These are phyloP conservation scores for Scomber colias DNA, from an alignment of 2,113 vertebrate genomes.

Conservation along the genomic window DNA sequence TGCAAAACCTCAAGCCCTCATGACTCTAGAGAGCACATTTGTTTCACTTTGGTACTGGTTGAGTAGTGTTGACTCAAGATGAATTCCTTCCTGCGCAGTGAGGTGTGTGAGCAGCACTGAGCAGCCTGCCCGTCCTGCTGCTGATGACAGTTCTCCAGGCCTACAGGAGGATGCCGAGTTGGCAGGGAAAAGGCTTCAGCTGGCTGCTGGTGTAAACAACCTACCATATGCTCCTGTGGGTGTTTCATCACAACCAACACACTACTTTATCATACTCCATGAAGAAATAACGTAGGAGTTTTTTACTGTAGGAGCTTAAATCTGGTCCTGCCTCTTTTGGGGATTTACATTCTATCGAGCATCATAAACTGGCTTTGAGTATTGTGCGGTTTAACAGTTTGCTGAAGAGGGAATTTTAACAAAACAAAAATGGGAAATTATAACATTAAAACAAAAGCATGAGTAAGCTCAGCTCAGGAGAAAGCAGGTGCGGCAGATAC, in stretches of 20 bases:
- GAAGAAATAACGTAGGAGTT: slow-evolving; percentile 18
- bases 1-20: slow-evolving; percentile 34
- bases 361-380: slow-evolving; percentile 7
- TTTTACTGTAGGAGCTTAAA: slow-evolving; percentile 25
- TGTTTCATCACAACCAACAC: slow-evolving; percentile 44
- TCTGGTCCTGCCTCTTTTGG: slow-evolving; percentile 1
- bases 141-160: slow-evolving; percentile 63
- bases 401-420: slow-evolving; percentile 27
- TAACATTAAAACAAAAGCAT: slow-evolving; percentile 40
- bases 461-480: neutral
- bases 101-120: slow-evolving; percentile 55
- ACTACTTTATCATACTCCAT: slow-evolving; percentile 12
- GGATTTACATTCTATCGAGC: slow-evolving; percentile 37
- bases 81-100: slow-evolving; percentile 41
- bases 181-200: slow-evolving; percentile 63
- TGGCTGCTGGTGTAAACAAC: slow-evolving; percentile 73
- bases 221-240: slow-evolving; percentile 76
- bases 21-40: slow-evolving; percentile 25
- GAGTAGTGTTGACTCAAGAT: slow-evolving; percentile 37
- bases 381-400: slow-evolving; percentile 27
- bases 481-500: slow-evolving; percentile 31
- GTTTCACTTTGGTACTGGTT: slow-evolving; percentile 20
- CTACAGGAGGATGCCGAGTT: slow-evolving; percentile 65
- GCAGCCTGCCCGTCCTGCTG: slow-evolving; percentile 50
- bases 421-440: slow-evolving; percentile 58